A percentile compares a stretch with the other conserved stretches of the same genome.
Conservation (phyloP, 2,113 vertebrate species). For the Jaculus jaculus region DNA sequence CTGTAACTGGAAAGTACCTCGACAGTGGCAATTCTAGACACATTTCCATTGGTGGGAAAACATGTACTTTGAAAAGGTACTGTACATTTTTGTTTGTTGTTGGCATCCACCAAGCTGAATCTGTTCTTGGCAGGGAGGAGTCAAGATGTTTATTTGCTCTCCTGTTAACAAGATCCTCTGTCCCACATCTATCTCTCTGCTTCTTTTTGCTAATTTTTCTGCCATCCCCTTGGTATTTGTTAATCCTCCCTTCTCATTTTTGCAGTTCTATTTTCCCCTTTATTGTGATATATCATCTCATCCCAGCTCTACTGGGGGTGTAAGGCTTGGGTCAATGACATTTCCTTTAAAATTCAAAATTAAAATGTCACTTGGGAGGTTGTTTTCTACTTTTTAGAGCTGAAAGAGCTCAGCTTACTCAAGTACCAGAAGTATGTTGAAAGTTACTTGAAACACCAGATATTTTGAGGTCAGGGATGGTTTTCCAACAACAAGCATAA, state of each 20-base stretch:
- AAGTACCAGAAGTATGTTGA: conserved; percentile 44
- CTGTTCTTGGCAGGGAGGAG: background rate
- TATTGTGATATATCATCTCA: background rate
- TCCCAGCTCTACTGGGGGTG: background rate
- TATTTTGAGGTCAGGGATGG: conserved; percentile 1
- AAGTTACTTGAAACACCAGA: conserved; percentile 33
- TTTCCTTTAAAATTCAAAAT: conserved; percentile 26
- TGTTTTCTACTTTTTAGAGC: background rate
- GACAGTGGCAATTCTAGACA: conserved; percentile 90
- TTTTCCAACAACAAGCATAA: background rate
- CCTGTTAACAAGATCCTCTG: background rate
- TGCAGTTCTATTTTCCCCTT: background rate
- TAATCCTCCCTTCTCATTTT: conserved; percentile 30
- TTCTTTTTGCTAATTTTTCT: conserved; percentile 24
- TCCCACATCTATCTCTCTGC: background rate
- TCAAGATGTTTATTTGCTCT: conserved; percentile 29
- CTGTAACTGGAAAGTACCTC: conserved; percentile 91
- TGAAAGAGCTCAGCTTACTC: conserved; percentile 10
- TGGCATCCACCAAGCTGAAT: background rate
- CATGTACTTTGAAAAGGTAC: conserved; percentile 93
- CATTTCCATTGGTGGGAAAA: conserved; percentile 90
- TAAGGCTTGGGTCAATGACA: background rate
- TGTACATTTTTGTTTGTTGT: conserved; percentile 41
- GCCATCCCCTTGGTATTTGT: background rate
- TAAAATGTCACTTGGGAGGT: background rate